These are phyloP conservation scores for Lordiphosa collinella DNA, from an alignment of 1,140 invertebrate genomes.

Conservation along the genomic window DNA sequence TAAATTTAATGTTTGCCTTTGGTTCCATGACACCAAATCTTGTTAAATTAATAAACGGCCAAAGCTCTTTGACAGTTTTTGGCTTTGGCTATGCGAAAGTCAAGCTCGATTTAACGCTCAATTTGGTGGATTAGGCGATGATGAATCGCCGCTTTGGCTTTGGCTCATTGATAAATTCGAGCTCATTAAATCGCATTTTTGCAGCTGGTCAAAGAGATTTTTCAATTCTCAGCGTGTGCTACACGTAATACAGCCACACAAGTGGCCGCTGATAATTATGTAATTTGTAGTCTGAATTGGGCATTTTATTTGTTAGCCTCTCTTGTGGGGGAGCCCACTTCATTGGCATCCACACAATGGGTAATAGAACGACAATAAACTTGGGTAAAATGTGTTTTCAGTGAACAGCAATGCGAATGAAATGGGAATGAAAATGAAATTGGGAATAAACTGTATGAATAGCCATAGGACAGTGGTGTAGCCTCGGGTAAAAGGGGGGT, in stretches of 20 bases:
- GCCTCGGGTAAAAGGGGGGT: background rate
- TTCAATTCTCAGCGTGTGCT: constrained; percentile 22
- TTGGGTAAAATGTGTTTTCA: constrained; percentile 26
- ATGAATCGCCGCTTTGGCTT: constrained; percentile 46
- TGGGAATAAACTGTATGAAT: constrained; percentile 18
- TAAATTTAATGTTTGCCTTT: constrained; percentile 56
- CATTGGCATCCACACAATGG: constrained; percentile 18
- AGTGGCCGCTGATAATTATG: constrained; percentile 53
- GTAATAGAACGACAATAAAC: constrained; percentile 57
- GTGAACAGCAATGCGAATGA: constrained; percentile 34
- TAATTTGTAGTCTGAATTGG: constrained; percentile 57
- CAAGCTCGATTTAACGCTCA: constrained; percentile 58
- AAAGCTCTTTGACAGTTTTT: constrained; percentile 45
- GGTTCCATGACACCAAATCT: constrained; percentile 26
- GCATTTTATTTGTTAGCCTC: constrained; percentile 41
- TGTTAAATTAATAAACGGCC: constrained; percentile 72
- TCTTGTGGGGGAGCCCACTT: constrained; percentile 8
- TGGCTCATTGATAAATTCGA: constrained; percentile 62
- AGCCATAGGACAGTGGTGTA: constrained; percentile 6
- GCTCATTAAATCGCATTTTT: constrained; percentile 55
- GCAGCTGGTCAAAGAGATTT: constrained; percentile 55
- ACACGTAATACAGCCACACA: constrained; percentile 36
- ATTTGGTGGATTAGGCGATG: constrained; percentile 51
- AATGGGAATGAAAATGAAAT: constrained; percentile 36
- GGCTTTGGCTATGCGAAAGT: constrained; percentile 29